Evolutionary conservation across 2,888 invertebrate genomes (phyloP).

Genomic region (Linnaemya tessellans): DNA sequence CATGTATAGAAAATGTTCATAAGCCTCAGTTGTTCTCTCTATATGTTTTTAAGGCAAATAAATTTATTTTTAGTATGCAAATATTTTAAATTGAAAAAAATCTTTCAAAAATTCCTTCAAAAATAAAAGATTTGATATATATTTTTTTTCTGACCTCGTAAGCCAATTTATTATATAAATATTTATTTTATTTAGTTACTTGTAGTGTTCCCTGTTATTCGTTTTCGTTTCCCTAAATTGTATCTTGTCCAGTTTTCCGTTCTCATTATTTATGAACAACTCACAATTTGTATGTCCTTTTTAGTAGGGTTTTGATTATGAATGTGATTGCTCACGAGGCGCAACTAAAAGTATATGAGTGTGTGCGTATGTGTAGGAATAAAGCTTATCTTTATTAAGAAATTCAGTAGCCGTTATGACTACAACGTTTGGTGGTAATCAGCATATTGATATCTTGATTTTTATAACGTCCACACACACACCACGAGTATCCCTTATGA

Average conservation of each 20-base stretch:
- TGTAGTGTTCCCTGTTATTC: neutral
- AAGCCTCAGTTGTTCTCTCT: no score
- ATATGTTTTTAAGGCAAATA: no score
- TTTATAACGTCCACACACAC: constrained; percentile 44
- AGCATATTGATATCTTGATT: constrained; percentile 71
- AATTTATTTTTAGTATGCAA: no score
- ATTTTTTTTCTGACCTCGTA: neutral
- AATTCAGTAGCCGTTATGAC: constrained; percentile 78
- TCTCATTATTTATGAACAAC: neutral
- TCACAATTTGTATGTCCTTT: constrained; percentile 64
- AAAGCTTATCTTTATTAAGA: constrained; percentile 80
- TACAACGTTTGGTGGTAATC: constrained; percentile 67
- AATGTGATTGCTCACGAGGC: neutral
- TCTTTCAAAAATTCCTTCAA: no score
- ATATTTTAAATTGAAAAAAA: no score
- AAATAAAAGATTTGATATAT: no score
- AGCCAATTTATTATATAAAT: neutral
- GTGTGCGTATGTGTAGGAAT: constrained; percentile 5
- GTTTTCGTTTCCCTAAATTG: neutral
- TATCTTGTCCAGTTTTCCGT: neutral
- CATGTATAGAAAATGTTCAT: no score
- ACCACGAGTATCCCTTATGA: constrained; percentile 28
- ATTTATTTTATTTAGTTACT: neutral
- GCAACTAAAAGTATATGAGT: neutral
- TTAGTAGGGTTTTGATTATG: constrained; percentile 41